These are phyloP conservation scores for Drosophila teissieri DNA, from an alignment of 1,140 invertebrate genomes.

Conservation along the genomic window DNA sequence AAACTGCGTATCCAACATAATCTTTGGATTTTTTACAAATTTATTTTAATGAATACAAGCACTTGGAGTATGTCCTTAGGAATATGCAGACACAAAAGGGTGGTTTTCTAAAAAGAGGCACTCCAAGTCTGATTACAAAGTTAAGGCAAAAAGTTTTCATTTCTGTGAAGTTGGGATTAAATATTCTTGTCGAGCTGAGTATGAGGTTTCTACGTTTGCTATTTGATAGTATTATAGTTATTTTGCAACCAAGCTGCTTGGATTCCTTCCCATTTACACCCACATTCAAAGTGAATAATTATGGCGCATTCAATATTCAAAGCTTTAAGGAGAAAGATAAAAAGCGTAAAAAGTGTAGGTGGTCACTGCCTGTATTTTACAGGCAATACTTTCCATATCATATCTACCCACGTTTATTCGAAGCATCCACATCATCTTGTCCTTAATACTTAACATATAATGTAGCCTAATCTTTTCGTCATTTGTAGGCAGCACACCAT, in stretches of 20 bases:
- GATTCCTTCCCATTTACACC: not conserved
- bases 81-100: slow-evolving; percentile 19
- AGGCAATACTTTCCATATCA: not conserved
- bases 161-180: slow-evolving; percentile 1
- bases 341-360: not conserved
- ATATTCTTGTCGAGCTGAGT: slow-evolving; percentile 8
- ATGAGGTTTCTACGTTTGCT: not conserved
- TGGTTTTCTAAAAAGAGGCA: not conserved
- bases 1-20: slow-evolving; percentile 6
- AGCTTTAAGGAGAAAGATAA: too few relatives aligned
- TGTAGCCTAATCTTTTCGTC: slow-evolving; percentile 32
- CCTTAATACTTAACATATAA: slow-evolving; percentile 35
- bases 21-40: slow-evolving; percentile 6
- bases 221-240: not conserved
- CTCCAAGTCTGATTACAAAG: slow-evolving; percentile 25
- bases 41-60: slow-evolving; percentile 11
- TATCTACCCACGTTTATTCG: slow-evolving; percentile 4
- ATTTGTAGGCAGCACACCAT: slow-evolving; percentile 89
- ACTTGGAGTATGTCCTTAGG: not conserved
- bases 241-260: not conserved
- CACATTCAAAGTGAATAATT: slow-evolving; percentile 14
- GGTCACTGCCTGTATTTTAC: not conserved
- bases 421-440: slow-evolving; percentile 30
- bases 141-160: slow-evolving; percentile 10
- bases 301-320: not conserved